phyloP scores from a whole-genome alignment of 2,797 vertebrate genomes.

The Hemibagrus guttatus region DNA sequence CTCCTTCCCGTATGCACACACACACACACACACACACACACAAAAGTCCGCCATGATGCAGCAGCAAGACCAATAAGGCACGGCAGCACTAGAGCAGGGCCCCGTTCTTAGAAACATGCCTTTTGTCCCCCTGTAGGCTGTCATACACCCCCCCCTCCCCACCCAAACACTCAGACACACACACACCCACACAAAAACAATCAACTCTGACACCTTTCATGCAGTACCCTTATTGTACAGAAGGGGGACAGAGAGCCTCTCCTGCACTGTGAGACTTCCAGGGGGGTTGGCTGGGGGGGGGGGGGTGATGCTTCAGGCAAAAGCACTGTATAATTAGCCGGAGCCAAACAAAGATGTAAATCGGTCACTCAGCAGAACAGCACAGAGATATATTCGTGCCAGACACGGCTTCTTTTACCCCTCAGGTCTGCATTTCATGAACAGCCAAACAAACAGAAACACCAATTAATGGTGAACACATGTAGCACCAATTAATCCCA shows the following conservation, averaged over 20 bases:
- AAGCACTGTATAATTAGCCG: constrained; percentile 47
- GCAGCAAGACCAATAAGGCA: background rate
- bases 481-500: constrained; percentile 32
- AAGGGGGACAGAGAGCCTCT: constrained; percentile 58
- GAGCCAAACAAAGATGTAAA: constrained; percentile 47
- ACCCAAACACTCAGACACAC: constrained; percentile 13
- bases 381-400: constrained; percentile 31
- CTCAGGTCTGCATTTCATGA: constrained; percentile 10
- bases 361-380: constrained; percentile 28
- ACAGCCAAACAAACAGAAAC: constrained; percentile 31
- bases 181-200: constrained; percentile 36
- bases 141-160: constrained; percentile 61
- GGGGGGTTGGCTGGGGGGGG: constrained; percentile 31
- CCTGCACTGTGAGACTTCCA: background rate
- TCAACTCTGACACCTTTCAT: background rate
- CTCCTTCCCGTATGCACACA: constrained; percentile 31
- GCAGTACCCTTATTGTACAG: constrained; percentile 60
- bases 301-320: constrained; percentile 45
- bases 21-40: constrained; percentile 10
- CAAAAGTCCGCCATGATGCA: constrained; percentile 35
- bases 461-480: constrained; percentile 33
- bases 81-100: constrained; percentile 11
- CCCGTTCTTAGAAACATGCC: constrained; percentile 64
- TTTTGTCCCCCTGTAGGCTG: constrained; percentile 63
- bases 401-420: constrained; percentile 22